These are phyloP conservation scores for Noctilio leporinus DNA, from an alignment of 2,113 vertebrate species.

Conservation along the genomic window DNA sequence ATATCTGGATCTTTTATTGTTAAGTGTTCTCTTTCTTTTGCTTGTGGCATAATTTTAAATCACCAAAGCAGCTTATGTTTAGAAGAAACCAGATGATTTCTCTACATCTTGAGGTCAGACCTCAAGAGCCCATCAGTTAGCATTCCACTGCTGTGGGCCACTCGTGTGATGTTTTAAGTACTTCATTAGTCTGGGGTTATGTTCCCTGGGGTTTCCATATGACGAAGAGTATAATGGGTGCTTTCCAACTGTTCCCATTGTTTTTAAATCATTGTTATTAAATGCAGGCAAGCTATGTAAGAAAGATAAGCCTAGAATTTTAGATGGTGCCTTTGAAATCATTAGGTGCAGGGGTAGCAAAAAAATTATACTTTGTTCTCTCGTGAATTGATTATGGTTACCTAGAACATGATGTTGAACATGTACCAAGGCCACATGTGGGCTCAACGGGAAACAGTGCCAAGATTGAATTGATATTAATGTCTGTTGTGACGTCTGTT, in stretches of 20 bases:
- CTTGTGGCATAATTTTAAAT: slow-evolving; percentile 21
- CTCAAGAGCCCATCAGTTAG: slow-evolving; percentile 37
- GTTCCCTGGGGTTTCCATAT: background rate
- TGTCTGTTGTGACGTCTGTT: background rate
- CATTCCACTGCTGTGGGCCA: background rate
- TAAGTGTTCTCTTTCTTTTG: slow-evolving; percentile 33
- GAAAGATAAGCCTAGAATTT: background rate
- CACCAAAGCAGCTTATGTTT: background rate
- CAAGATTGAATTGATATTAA: background rate
- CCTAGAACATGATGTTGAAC: background rate
- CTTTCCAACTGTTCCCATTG: slow-evolving; percentile 20
- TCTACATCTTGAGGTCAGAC: slow-evolving; percentile 16
- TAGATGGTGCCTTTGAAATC: background rate
- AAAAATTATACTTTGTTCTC: background rate
- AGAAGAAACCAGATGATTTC: slow-evolving; percentile 55
- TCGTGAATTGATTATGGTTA: background rate
- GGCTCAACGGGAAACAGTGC: background rate
- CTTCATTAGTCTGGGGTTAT: slow-evolving; percentile 34
- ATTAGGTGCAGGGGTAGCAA: background rate
- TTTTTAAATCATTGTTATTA: slow-evolving; percentile 56
- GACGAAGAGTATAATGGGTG: background rate
- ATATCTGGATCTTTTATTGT: slow-evolving; percentile 20
- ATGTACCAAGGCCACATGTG: background rate
- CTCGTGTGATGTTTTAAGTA: slow-evolving; percentile 10
- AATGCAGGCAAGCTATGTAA: background rate